These are phyloP conservation scores for Dicaeum eximium DNA, from an alignment of 2,113 vertebrate species.

Conservation along the genomic window DNA sequence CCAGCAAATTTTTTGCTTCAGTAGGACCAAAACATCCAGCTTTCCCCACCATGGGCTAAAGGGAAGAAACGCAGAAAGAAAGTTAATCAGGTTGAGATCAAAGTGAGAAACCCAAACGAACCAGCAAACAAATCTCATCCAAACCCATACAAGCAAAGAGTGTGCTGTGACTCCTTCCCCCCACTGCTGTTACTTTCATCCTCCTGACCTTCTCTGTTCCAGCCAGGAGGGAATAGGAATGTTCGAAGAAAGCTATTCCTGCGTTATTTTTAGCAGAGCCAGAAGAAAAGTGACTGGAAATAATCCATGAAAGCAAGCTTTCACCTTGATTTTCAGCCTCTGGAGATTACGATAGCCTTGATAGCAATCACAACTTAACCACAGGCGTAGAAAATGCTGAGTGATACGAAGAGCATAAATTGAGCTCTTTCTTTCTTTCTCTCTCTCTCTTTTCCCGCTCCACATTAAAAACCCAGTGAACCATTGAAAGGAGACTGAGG, in stretches of 20 bases:
- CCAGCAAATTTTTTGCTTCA: neutral
- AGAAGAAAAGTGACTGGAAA: constrained; percentile 55
- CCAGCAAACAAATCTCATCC: neutral
- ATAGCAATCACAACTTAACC: constrained; percentile 44
- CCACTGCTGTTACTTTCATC: neutral
- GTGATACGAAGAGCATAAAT: constrained; percentile 15
- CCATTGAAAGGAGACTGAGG: accelerated
- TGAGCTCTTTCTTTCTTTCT: neutral
- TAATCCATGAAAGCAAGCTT: constrained; percentile 51
- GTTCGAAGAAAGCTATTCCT: constrained; percentile 32
- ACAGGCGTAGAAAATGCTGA: constrained; percentile 7
- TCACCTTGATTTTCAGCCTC: constrained; percentile 56
- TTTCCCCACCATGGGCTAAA: neutral
- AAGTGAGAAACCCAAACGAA: neutral
- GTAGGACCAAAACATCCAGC: neutral
- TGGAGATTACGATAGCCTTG: constrained; percentile 26
- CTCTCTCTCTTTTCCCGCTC: neutral
- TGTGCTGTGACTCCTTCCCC: neutral
- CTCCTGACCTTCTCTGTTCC: constrained; percentile 45
- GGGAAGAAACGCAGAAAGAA: neutral
- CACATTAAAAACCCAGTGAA: neutral
- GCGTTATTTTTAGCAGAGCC: constrained; percentile 42
- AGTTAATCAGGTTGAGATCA: neutral
- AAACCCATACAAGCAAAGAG: neutral
- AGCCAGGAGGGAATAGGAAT: constrained; percentile 35